Percentiles rank a stretch among this genome's conserved stretches.
Conservation (phyloP, 1,140 invertebrate species). For the Apis laboriosa region DNA sequence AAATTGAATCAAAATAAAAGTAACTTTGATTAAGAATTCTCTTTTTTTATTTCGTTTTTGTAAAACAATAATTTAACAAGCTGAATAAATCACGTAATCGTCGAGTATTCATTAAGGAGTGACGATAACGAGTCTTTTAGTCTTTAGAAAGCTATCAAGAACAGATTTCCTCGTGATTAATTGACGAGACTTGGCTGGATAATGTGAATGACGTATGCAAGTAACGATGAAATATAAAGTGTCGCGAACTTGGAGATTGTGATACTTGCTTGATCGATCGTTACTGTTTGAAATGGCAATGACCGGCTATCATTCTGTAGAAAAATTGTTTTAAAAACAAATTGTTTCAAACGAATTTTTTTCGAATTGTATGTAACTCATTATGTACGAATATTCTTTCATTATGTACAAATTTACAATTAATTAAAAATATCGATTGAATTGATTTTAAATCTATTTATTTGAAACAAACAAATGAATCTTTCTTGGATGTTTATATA, state of each 20-base stretch:
- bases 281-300: slow-evolving; percentile 50
- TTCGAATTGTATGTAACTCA: slow-evolving; percentile 38
- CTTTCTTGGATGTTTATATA: background rate
- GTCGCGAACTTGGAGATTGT: slow-evolving; percentile 52
- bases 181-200: slow-evolving; percentile 21
- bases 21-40: background rate
- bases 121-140: background rate
- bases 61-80: background rate
- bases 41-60: background rate
- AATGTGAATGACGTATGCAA: slow-evolving; percentile 15
- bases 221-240: slow-evolving; percentile 56
- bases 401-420: no score
- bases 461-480: background rate
- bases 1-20: background rate
- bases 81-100: background rate
- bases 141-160: background rate
- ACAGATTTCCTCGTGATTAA: background rate
- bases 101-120: background rate
- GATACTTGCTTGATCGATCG: slow-evolving; percentile 53
- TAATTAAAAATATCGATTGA: no score
- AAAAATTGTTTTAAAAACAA: slow-evolving; percentile 41
- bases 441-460: no score
- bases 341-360: slow-evolving; percentile 40
- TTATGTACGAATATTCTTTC: no score
- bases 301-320: background rate